Base-by-base conservation (phyloP, 2,113 vertebrate species). In the Egretta garzetta region DNA sequence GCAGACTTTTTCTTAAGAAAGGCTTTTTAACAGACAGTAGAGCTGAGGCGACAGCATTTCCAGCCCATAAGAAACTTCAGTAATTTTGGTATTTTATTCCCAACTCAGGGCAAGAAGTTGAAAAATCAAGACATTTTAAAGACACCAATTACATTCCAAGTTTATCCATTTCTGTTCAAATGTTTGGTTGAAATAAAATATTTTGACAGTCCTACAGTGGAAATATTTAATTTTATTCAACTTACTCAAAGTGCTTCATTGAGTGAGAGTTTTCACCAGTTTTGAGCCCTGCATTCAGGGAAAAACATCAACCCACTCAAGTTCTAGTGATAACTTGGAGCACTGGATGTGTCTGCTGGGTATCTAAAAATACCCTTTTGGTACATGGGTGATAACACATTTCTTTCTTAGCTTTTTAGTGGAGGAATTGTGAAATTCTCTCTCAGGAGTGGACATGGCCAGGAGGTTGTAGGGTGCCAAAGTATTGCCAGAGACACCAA, bases 381-480 rank as follows among this genome's bases (percentile, higher is more conserved):
- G 71, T 26, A 21, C 23, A 56, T 2, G 24, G 28, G 14, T 0
- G 2, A 7, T 27, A 66, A 74, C 4, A 3, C 14, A 4, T 14
- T 52, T 52, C 6, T 7, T 14, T 43, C 60, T 83, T 43, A 32
- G 22, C 22, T 74, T 70, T 58, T 62, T 15, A 41, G 9, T 6
- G 16, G 30, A 63, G 71, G 33, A 33, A 30, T 58, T 16, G 17
- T 28, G 59, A 52, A 55, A 15, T 73, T 77, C 26, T 62, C 33
- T 5, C n/a, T 86, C 16, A 5, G 21, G 50, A 64, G 18, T n/a
- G 28, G 50, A 39, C 45, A 15, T 4, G 11, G 8, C 17, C 35
- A 23, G 47, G 56, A 56, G 53, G 24, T 32, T 24, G 18, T 50
- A 41, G 14, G 6, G 18, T 37, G 32, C 30, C 18, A 7, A 4